Evolutionary conservation across 1,140 invertebrate genomes (phyloP), one percentile per base, ranked within the genome.

Genomic region (Solen grandis): DNA sequence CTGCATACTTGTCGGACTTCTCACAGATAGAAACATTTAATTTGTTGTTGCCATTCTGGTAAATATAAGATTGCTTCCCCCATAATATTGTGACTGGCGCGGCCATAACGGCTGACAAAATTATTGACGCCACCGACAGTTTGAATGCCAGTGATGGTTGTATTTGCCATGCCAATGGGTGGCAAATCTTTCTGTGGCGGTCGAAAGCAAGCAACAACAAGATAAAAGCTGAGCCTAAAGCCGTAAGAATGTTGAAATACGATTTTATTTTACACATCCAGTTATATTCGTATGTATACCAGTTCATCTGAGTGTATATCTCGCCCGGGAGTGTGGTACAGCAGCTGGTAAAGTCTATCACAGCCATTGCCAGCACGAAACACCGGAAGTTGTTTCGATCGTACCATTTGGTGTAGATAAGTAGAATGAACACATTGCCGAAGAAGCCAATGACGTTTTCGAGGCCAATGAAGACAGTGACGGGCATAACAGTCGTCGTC

Each of bases 261-360:
- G 84, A 55, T n/a, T 85, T 63, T 3, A 85, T 36, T 63, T 86
- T 85, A 57, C 87, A 88, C 54, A 83, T 52, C 65, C 63, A 66
- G 14, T 54, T 50, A 8, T 36, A 50, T 5, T 79, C 68, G 57
- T 84, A 85, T 0, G 83, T 84, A 81, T 86, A 88, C 82, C 85
- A 86, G 74, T 82, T 82, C 14, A 77, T 65, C 50, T 85, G 80
- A 55, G 85, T 84, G 4, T 83, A 76, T 10, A 86, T 84, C 55
- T 88, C 87, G 2, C 81, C 84, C 16, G 87, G 85, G n/a, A 88
- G 83, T 38, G 81, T 76, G 0, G 85, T 79, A 16, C 62, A 62
- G 60, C 86, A 88, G 52, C 81, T 86, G 29, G 85, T 73, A 8
- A 88, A 63, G 55, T 88, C 86, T 35, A 86, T 81, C 1, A 83